Conservation (phyloP, 1,140 invertebrate genomes). For the Diorhabda sublineata region DNA sequence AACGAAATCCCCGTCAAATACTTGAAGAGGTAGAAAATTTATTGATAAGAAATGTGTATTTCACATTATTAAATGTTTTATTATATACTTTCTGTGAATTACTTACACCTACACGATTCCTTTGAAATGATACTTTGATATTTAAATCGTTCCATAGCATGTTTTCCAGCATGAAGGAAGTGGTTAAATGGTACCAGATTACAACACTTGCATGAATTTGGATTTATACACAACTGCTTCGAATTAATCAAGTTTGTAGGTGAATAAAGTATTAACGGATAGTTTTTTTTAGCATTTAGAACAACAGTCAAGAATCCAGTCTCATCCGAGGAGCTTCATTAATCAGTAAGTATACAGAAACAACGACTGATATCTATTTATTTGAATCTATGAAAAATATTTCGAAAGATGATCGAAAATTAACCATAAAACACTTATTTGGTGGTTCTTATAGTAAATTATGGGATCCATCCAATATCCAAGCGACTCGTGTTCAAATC, state of each 20-base stretch:
- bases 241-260: background rate
- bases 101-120: background rate
- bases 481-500: too few species aligned
- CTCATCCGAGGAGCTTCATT: constrained; percentile 63
- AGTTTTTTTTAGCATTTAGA: constrained; percentile 57
- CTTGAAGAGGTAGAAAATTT: too few species aligned
- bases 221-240: background rate
- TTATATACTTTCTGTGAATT: background rate
- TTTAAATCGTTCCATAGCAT: background rate
- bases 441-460: too few species aligned
- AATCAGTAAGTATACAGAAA: constrained; percentile 58
- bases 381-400: too few species aligned
- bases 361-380: too few species aligned
- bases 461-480: too few species aligned
- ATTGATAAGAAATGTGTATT: too few species aligned
- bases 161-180: constrained; percentile 10
- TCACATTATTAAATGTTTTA: background rate
- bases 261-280: background rate
- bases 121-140: too few species aligned
- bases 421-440: too few species aligned
- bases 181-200: background rate
- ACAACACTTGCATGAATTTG: background rate
- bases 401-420: too few species aligned
- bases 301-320: constrained; percentile 56
- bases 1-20: too few species aligned